phyloP scores from a whole-genome alignment of 2,888 invertebrate genomes.

The Aproaerema taeniolella region DNA sequence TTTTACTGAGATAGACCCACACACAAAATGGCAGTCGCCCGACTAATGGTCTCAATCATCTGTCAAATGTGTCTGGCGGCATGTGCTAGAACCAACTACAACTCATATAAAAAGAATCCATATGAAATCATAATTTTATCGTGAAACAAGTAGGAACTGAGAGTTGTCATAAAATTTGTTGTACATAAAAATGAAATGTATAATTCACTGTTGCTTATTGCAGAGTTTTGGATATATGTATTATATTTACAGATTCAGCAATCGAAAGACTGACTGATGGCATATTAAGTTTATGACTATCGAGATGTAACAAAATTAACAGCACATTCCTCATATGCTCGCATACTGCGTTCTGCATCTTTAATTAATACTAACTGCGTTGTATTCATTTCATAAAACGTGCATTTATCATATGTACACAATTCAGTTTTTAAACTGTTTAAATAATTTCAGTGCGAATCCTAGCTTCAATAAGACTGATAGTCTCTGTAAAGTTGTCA shows the following conservation, averaged over 20 bases:
- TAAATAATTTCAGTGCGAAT: no score
- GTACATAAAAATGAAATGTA: constrained; percentile 37
- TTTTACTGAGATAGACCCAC: no score
- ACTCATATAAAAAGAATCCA: no score
- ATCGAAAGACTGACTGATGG: constrained; percentile 68
- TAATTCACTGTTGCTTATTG: constrained; percentile 46
- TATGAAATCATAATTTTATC: no score
- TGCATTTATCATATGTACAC: constrained; percentile 16
- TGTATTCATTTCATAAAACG: constrained; percentile 9
- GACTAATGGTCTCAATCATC: no score
- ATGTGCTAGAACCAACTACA: no score
- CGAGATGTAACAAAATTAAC: constrained; percentile 28
- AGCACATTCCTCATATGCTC: constrained; percentile 42
- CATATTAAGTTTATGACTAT: constrained; percentile 42
- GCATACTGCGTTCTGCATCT: background rate
- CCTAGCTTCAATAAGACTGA: no score
- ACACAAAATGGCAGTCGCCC: no score
- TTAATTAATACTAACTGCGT: constrained; percentile 8
- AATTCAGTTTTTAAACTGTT: no score
- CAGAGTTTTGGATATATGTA: constrained; percentile 42
- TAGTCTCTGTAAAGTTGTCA: no score
- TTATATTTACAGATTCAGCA: constrained; percentile 48
- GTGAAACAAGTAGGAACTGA: no score
- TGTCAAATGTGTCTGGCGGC: no score
- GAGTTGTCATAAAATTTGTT: constrained; percentile 35